Conservation (phyloP, 2,888 invertebrate genomes). For the Lordiphosa fenestrarum region DNA sequence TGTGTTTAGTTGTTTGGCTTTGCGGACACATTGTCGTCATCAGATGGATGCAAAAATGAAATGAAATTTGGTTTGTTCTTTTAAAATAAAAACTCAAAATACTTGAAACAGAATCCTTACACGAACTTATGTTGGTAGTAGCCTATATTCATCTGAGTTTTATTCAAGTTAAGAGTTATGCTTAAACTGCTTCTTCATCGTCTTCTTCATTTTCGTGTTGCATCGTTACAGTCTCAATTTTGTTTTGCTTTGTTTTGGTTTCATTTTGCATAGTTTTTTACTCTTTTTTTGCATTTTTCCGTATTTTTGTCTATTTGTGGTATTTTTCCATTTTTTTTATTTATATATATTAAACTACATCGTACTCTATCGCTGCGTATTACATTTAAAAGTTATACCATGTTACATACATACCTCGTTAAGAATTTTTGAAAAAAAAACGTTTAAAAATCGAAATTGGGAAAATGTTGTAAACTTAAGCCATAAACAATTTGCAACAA, state of each 20-base stretch:
- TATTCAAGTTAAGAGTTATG: conserved; percentile 31
- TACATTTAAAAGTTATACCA: conserved; percentile 51
- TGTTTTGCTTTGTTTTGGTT: conserved; percentile 51
- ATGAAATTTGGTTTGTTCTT: background rate
- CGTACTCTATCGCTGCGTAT: conserved; percentile 47
- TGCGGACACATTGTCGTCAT: no score
- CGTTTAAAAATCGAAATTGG: conserved; percentile 1
- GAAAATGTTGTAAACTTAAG: conserved; percentile 7
- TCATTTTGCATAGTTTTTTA: conserved; percentile 62
- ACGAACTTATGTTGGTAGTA: conserved; percentile 65
- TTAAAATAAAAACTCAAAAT: conserved; percentile 1
- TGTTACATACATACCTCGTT: conserved; percentile 43
- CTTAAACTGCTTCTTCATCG: conserved; percentile 24
- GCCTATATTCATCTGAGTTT: conserved; percentile 62
- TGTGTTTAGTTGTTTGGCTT: conserved; percentile 11
- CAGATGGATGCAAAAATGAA: background rate
- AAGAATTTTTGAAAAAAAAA: conserved; percentile 32
- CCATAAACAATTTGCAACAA: conserved; percentile 56
- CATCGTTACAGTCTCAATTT: conserved; percentile 67
- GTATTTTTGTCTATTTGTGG: conserved; percentile 42
- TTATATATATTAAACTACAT: conserved; percentile 59
- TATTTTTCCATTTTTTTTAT: conserved; percentile 31
- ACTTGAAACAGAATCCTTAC: conserved; percentile 46
- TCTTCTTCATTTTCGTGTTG: conserved; percentile 39
- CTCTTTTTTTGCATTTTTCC: conserved; percentile 51